These are phyloP conservation scores for Hydropsyche tenuis DNA, from an alignment of 1,140 invertebrate species.

Conservation along the genomic window DNA sequence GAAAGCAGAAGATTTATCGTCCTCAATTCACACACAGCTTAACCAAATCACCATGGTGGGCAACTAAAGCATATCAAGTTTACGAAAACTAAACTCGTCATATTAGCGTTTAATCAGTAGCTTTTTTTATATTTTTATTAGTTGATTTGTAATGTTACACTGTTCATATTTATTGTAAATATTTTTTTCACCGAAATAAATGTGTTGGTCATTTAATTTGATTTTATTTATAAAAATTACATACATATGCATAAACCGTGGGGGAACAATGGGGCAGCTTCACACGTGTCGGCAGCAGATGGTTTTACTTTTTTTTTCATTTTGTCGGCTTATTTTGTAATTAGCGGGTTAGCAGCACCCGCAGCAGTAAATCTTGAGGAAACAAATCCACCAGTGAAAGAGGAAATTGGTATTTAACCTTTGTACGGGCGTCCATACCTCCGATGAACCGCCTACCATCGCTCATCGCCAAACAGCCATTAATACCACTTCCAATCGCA, in stretches of 20 bases:
- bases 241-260: not conserved
- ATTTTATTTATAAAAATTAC: no score
- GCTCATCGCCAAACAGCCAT: no score
- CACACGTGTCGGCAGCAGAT: conserved; percentile 29
- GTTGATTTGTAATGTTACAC: not conserved
- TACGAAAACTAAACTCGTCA: conserved; percentile 41
- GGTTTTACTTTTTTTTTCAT: conserved; percentile 15
- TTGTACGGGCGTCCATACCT: conserved; percentile 11
- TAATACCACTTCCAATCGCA: no score
- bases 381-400: conserved; percentile 30
- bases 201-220: not conserved
- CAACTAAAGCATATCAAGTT: conserved; percentile 40
- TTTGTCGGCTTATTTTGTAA: conserved; percentile 41
- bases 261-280: not conserved
- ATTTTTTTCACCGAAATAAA: not conserved
- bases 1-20: conserved; percentile 7
- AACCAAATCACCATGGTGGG: conserved; percentile 38
- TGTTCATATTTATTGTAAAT: conserved; percentile 11
- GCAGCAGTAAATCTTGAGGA: conserved; percentile 39
- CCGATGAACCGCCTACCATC: not conserved
- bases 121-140: not conserved
- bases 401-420: conserved; percentile 40
- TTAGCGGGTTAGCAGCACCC: conserved; percentile 42
- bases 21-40: conserved; percentile 12
- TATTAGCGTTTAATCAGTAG: not conserved